phyloP scores from a whole-genome alignment of 2,113 vertebrate genomes.

The Phrynosoma platyrhinos region DNA sequence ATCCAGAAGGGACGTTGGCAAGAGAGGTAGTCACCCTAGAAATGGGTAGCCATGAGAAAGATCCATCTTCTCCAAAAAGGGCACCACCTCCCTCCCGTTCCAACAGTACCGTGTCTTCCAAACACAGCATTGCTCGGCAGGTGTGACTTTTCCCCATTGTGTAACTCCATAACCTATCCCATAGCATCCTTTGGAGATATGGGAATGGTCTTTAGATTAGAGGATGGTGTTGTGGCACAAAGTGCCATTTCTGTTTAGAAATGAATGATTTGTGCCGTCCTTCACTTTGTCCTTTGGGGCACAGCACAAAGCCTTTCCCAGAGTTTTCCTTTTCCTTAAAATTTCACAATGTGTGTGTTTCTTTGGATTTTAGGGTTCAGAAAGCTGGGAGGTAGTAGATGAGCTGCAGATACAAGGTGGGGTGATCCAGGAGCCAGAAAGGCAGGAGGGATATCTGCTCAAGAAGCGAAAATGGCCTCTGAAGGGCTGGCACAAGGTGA shows the following conservation, averaged over 20 bases:
- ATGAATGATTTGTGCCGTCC: too few relatives aligned
- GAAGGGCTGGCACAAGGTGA: slow-evolving; percentile 97
- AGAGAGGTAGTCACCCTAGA: neutral
- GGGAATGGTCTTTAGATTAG: too few relatives aligned
- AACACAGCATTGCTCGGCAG: slow-evolving; percentile 78
- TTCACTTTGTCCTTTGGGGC: neutral
- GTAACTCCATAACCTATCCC: neutral
- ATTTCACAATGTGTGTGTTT: neutral
- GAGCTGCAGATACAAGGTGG: slow-evolving; percentile 71
- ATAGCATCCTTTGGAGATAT: neutral
- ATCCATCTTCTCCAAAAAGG: slow-evolving; percentile 67
- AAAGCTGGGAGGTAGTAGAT: slow-evolving; percentile 92
- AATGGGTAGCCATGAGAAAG: slow-evolving; percentile 82
- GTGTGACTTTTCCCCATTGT: slow-evolving; percentile 56
- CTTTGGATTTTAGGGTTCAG: slow-evolving; percentile 72
- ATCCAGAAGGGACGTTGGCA: neutral
- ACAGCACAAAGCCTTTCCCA: neutral
- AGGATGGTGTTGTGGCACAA: neutral
- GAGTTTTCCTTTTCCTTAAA: neutral
- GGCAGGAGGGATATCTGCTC: slow-evolving; percentile 91
- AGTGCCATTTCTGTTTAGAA: neutral
- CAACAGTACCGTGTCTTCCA: slow-evolving; percentile 86
- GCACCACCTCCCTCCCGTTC: slow-evolving; percentile 77
- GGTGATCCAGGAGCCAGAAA: slow-evolving; percentile 69
- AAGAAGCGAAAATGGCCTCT: slow-evolving; percentile 96